A percentile compares a stretch with the other conserved stretches of the same genome.
Conservation (phyloP, 1,140 invertebrate genomes). For the Apis cerana region DNA sequence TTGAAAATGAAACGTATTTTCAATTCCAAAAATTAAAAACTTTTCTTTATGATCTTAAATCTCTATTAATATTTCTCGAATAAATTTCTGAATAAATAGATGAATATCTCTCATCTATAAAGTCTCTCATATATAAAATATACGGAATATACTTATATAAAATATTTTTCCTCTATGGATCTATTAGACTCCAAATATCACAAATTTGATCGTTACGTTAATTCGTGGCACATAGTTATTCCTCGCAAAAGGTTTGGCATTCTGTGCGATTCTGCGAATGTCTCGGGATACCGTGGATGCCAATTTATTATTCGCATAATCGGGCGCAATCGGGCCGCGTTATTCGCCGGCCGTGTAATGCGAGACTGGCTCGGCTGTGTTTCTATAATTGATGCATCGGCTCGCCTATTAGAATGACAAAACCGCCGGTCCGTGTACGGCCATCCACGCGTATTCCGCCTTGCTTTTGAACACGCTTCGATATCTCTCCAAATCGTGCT, state of each 20-base stretch:
- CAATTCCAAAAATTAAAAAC: no score
- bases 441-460: conserved; percentile 54
- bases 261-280: conserved; percentile 48
- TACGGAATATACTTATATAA: no score
- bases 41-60: no score
- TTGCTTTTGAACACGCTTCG: conserved; percentile 45
- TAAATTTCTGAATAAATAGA: no score
- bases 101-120: no score
- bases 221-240: neutral
- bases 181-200: no score
- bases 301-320: conserved; percentile 77
- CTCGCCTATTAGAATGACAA: conserved; percentile 75
- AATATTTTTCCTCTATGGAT: no score
- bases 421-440: conserved; percentile 64
- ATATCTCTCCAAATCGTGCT: conserved; percentile 30
- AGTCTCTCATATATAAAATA: no score
- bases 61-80: no score
- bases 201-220: conserved; percentile 29
- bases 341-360: conserved; percentile 70
- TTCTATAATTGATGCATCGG: conserved; percentile 78
- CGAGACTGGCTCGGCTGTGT: conserved; percentile 64
- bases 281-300: conserved; percentile 53
- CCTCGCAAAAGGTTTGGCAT: conserved; percentile 35
- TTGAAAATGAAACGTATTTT: no score
- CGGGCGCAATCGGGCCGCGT: conserved; percentile 70